Base-by-base conservation (phyloP, 2,113 vertebrate genomes). In the Periophthalmus modestus region DNA sequence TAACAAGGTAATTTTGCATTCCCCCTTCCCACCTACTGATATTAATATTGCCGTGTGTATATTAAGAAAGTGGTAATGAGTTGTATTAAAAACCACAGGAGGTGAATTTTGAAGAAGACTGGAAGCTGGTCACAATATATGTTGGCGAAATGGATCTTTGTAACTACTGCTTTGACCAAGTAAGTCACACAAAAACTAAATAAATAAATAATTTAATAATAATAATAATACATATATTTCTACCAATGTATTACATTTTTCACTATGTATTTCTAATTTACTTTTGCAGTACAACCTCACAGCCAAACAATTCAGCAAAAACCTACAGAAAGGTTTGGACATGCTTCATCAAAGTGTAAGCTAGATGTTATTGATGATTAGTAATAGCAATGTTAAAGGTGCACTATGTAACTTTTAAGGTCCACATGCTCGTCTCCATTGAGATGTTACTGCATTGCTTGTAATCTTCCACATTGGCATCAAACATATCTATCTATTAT, bases 81-180 rank as follows among this genome's bases (percentile, higher is more conserved):
- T 11, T 19, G 61, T 63, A 72, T 15, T 11, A 66, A 80, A 6
- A 66, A 9, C 46, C 66, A 50, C 16, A 98, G 96, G 72, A 91
- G 21, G 93, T 98, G 75, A 83, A 96, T 85, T 95, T 96, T 85
- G 75, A 95, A 50, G 81, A 92, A 3, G 96, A 98, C 79, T 99
- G 97, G 97, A 98, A 99, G 90, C 88, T 99, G 80, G 88, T 97
- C 81, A 98, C 96, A 0, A 55, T 99, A 81, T 92, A 97, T 18
- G 70, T 96, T 47, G 97, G 96, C 61, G 83, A 70, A 78, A 95
- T 88, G 0, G 96, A 98, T 84, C 85, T 99, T 52, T 99, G 97
- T 82, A 87, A 90, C 43, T 96, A 96, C 86, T 98, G 97, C 69
- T 69, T 86, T 54, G 88, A 96, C 72, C 93, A 93, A 93, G 96